These are phyloP conservation scores for Aleiodes alternator DNA, from an alignment of 2,888 invertebrate species.

Conservation along the genomic window DNA sequence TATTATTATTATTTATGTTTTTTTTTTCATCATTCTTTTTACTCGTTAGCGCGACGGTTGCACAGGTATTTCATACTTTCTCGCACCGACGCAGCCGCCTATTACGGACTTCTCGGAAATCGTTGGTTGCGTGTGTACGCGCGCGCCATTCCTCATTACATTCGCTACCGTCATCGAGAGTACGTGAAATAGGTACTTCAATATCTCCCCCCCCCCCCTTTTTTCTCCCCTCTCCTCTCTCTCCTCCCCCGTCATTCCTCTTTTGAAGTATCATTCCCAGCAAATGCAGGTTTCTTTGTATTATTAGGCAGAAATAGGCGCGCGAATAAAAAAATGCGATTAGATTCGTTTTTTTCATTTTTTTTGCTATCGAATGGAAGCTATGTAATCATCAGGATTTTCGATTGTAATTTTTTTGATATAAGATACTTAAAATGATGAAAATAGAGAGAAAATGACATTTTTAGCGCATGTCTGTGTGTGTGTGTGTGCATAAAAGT, in stretches of 20 bases:
- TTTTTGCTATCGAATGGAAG: no score
- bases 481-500: no score
- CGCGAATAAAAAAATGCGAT: neutral
- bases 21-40: conserved; percentile 33
- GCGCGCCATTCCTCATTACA: conserved; percentile 48
- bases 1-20: conserved; percentile 1
- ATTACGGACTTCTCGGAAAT: conserved; percentile 49
- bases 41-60: conserved; percentile 44
- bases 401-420: no score
- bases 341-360: no score
- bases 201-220: neutral
- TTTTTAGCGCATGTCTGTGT: no score
- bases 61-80: conserved; percentile 50
- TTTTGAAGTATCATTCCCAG: conserved; percentile 7
- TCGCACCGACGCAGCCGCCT: conserved; percentile 47
- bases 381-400: no score
- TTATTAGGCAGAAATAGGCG: neutral
- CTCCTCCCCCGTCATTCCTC: no score
- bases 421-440: no score
- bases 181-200: conserved; percentile 23
- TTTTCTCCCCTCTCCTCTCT: no score
- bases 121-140: conserved; percentile 43
- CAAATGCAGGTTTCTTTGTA: conserved; percentile 1
- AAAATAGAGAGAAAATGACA: no score
- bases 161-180: conserved; percentile 35